Base-by-base conservation (phyloP, 2,113 vertebrate species). In the Cariama cristata region DNA sequence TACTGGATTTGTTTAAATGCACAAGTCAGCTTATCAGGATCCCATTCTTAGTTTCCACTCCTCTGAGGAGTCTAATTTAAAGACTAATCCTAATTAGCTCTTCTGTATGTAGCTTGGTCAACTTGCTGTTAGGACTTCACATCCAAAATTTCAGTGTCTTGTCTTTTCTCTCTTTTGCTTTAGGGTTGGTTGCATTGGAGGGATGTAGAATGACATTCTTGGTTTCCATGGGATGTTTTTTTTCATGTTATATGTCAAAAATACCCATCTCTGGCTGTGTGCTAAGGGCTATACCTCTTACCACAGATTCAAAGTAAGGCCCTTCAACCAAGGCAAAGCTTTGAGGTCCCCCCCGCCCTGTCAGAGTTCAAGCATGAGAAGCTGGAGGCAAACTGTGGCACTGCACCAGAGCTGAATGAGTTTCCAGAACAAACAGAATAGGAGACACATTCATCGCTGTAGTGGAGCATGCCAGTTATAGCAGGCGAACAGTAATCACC, bases 21-120 rank as follows among this genome's bases (percentile, higher is more conserved):
- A 58, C 85, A 88, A 94, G 96, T 85, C 95, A 92, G 95, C 95
- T 97, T 95, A 97, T 64, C 82, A 30, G 63, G 86, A 93, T 92
- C 67, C 90, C 95, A 86, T 96, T 96, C 90, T 97, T 96, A 94
- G 96, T 86, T 69, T 88, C 62, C 3, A 3, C 28, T 93, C 42
- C 28, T 93, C 74, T 30, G 42, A 83, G 56, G 53, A 92, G 56
- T 83, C 95, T 97, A 90, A 93, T 97, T 96, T 95, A 93, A 94
- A 86, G 47, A 69, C 45, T 96, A 96, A 97, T 95, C 92, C 90
- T 92, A 88, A 90, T 94, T 86, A 94, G 73, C 52, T 49, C 63
- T 81, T 72, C 50, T 47, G 23, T 30, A 14, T 52, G 4, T 76
- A 47, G 28, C 82, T 92, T 83, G 42, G 33, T 59, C 62, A 94